These are phyloP conservation scores for Salmo trutta DNA, from an alignment of 2,797 vertebrate species.

Conservation along the genomic window DNA sequence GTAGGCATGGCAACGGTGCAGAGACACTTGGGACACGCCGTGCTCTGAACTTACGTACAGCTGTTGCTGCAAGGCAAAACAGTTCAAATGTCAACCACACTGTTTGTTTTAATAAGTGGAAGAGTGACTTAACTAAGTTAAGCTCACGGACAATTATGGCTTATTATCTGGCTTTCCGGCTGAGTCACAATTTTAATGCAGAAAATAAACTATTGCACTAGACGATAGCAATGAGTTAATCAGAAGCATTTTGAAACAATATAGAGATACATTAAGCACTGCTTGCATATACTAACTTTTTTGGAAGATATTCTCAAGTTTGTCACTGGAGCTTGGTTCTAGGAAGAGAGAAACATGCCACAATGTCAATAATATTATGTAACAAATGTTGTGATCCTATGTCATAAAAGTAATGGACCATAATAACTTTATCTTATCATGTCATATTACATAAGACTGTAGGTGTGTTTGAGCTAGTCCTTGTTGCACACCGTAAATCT, in stretches of 20 bases:
- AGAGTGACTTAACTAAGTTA: slow-evolving; percentile 61
- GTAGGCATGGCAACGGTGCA: slow-evolving; percentile 94
- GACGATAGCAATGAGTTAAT: slow-evolving; percentile 3
- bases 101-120: slow-evolving; percentile 67
- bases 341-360: slow-evolving; percentile 39
- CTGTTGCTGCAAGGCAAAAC: slow-evolving; percentile 89
- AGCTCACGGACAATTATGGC: slow-evolving; percentile 44
- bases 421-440: background rate
- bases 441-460: background rate
- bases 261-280: slow-evolving; percentile 2
- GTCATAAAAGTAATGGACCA: background rate
- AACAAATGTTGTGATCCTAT: background rate
- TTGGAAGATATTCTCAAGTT: slow-evolving; percentile 95
- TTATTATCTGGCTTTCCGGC: slow-evolving; percentile 29
- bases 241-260: slow-evolving; percentile 31
- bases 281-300: slow-evolving; percentile 81
- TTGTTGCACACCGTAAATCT: background rate
- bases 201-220: slow-evolving; percentile 8
- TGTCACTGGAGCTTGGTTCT: slow-evolving; percentile 89
- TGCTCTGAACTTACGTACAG: slow-evolving; percentile 92
- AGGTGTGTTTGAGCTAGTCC: background rate
- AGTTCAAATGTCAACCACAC: slow-evolving; percentile 62
- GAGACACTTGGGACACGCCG: slow-evolving; percentile 90
- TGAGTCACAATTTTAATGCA: background rate
- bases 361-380: slow-evolving; percentile 15